Evolutionary conservation across 2,888 invertebrate genomes (phyloP).

Genomic region (Pammene aurita): DNA sequence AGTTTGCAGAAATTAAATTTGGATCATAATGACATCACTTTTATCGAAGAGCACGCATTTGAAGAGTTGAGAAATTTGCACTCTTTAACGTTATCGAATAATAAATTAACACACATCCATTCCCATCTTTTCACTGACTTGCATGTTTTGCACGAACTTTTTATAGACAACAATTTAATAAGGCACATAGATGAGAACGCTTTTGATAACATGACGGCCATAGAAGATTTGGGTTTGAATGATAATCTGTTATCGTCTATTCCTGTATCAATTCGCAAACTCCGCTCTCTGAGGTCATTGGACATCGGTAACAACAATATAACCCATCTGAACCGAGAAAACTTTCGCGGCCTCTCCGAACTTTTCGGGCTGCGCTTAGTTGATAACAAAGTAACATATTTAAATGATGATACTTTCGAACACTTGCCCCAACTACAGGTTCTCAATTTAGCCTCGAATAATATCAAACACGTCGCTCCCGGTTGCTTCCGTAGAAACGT

Average conservation of each 20-base stretch:
- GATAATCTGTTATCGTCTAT: slow-evolving; percentile 87
- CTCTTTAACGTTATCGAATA: slow-evolving; percentile 88
- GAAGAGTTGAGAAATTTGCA: slow-evolving; percentile 89
- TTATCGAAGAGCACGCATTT: slow-evolving; percentile 89
- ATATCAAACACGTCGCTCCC: slow-evolving; percentile 87
- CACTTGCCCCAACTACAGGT: slow-evolving; percentile 89
- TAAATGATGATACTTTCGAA: slow-evolving; percentile 89
- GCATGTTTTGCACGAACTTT: slow-evolving; percentile 87
- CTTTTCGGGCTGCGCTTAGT: slow-evolving; percentile 90
- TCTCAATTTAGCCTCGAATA: slow-evolving; percentile 91
- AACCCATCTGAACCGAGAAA: slow-evolving; percentile 86
- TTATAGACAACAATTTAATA: slow-evolving; percentile 89
- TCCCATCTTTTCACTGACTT: slow-evolving; percentile 87
- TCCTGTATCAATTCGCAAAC: slow-evolving; percentile 86
- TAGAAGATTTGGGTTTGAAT: slow-evolving; percentile 89
- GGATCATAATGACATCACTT: slow-evolving; percentile 87
- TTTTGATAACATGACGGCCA: slow-evolving; percentile 89
- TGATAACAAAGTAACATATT: slow-evolving; percentile 90
- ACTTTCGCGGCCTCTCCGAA: slow-evolving; percentile 88
- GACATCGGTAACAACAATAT: slow-evolving; percentile 93
- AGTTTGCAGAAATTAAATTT: slow-evolving; percentile 89
- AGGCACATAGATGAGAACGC: slow-evolving; percentile 86
- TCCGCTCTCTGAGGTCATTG: slow-evolving; percentile 87
- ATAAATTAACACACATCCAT: slow-evolving; percentile 86
- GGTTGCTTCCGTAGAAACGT: slow-evolving; percentile 89